These are phyloP conservation scores for Malthinus seriepunctatus DNA, from an alignment of 2,888 invertebrate species.

Conservation along the genomic window DNA sequence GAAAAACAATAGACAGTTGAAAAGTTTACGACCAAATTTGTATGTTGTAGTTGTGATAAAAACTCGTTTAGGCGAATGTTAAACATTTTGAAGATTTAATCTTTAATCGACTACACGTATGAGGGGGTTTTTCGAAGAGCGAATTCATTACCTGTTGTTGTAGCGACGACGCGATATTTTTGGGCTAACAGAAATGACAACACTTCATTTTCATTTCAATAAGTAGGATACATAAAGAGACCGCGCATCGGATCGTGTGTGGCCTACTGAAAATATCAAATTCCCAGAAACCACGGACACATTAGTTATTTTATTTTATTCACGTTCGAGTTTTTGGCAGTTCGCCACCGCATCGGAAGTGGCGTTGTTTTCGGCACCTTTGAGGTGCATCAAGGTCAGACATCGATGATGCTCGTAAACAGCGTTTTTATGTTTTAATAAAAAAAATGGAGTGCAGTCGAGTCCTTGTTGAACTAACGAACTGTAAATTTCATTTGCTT, in stretches of 20 bases:
- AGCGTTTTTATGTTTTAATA: neutral
- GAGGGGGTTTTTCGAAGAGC: neutral
- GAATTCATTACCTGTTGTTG: neutral
- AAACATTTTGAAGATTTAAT: slow-evolving; percentile 31
- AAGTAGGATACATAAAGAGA: slow-evolving; percentile 20
- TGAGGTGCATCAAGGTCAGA: slow-evolving; percentile 35
- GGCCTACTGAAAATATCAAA: slow-evolving; percentile 35
- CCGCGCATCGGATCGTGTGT: slow-evolving; percentile 30
- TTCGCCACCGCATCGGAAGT: slow-evolving; percentile 41
- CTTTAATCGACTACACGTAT: slow-evolving; percentile 29
- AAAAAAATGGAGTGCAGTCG: slow-evolving; percentile 7
- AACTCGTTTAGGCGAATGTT: slow-evolving; percentile 28
- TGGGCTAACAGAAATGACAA: slow-evolving; percentile 3
- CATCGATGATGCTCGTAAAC: slow-evolving; percentile 15
- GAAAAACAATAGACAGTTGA: slow-evolving; percentile 27
- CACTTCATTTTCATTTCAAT: neutral
- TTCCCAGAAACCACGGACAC: slow-evolving; percentile 35
- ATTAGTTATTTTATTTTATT: slow-evolving; percentile 37
- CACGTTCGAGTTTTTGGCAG: slow-evolving; percentile 38
- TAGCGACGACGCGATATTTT: neutral
- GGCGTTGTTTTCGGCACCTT: slow-evolving; percentile 37
- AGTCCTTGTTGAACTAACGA: neutral
- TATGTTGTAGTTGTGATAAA: slow-evolving; percentile 28
- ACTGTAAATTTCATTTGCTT: too few relatives aligned
- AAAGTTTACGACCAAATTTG: slow-evolving; percentile 32